phyloP scores from a whole-genome alignment of 2,888 invertebrate species.

The Scaptomyza polygonia region DNA sequence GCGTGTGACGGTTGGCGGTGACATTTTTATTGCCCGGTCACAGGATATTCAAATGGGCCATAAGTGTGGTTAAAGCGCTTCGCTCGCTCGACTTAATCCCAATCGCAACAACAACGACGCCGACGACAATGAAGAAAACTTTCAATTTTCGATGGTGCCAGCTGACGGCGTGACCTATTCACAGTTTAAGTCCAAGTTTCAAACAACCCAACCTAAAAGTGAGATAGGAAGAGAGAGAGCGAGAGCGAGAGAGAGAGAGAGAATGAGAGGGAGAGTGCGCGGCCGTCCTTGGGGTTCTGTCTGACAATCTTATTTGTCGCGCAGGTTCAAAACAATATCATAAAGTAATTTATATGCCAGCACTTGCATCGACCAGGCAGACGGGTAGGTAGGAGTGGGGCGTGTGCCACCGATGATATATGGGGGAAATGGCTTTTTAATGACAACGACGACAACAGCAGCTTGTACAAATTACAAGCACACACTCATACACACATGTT shows the following conservation, averaged over 20 bases:
- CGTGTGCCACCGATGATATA: constrained; percentile 73
- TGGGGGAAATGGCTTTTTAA: constrained; percentile 84
- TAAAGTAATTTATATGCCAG: constrained; percentile 80
- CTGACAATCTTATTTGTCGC: constrained; percentile 79
- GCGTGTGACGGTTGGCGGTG: constrained; percentile 77
- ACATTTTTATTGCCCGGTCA: constrained; percentile 83
- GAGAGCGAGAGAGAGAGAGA: no score
- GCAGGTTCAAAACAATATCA: constrained; percentile 81
- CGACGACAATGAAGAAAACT: constrained; percentile 48
- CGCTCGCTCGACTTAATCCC: constrained; percentile 75
- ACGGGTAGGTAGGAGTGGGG: constrained; percentile 27
- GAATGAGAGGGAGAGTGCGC: no score
- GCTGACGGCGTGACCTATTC: constrained; percentile 74
- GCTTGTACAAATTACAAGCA: constrained; percentile 81
- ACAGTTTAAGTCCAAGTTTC: constrained; percentile 10
- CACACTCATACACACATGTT: constrained; percentile 20
- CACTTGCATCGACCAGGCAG: constrained; percentile 39
- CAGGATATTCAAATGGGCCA: constrained; percentile 81
- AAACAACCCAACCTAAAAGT: constrained; percentile 17
- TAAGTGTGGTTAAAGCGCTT: constrained; percentile 78
- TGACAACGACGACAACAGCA: constrained; percentile 83
- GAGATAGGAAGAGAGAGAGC: no score
- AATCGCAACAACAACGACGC: constrained; percentile 42
- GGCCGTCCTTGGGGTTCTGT: not conserved
- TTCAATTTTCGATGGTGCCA: constrained; percentile 79